Evolutionary conservation across 2,888 invertebrate species (phyloP).

Genomic region (Eretmocerus hayati): DNA sequence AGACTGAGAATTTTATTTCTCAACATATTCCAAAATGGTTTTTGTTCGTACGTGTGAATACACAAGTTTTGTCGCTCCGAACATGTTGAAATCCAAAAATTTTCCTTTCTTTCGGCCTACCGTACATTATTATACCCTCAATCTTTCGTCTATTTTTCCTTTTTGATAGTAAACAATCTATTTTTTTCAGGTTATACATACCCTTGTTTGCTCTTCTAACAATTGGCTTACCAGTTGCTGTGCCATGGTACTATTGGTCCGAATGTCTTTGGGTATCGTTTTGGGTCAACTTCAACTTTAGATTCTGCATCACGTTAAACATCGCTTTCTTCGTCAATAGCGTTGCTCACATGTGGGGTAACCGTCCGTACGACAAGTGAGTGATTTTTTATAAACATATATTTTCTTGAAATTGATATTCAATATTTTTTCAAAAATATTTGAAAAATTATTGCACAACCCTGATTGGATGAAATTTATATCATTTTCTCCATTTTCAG

Average conservation of each 20-base stretch:
- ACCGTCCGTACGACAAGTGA: not conserved
- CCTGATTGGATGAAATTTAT: too few relatives aligned
- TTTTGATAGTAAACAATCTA: constrained; percentile 4
- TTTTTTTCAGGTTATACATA: constrained; percentile 55
- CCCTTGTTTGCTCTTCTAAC: constrained; percentile 60
- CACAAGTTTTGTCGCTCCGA: too few relatives aligned
- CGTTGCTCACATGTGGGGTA: not conserved
- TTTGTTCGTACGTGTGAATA: too few relatives aligned
- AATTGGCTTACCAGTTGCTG: constrained; percentile 64
- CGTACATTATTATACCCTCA: not conserved
- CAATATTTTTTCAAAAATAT: too few relatives aligned
- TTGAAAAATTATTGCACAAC: too few relatives aligned
- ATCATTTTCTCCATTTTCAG: too few relatives aligned
- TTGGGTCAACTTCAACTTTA: constrained; percentile 60
- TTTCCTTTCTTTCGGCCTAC: too few relatives aligned
- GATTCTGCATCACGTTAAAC: constrained; percentile 57
- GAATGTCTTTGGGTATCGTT: constrained; percentile 46
- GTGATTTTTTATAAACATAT: too few relatives aligned
- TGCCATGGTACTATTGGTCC: constrained; percentile 65
- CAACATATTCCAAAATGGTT: too few relatives aligned
- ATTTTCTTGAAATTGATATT: too few relatives aligned
- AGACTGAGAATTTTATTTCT: too few relatives aligned
- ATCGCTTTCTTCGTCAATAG: not conserved
- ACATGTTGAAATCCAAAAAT: too few relatives aligned
- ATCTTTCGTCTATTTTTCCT: not conserved